Conservation (phyloP, 2,888 invertebrate species). For the Chloroclystis v-ata region DNA sequence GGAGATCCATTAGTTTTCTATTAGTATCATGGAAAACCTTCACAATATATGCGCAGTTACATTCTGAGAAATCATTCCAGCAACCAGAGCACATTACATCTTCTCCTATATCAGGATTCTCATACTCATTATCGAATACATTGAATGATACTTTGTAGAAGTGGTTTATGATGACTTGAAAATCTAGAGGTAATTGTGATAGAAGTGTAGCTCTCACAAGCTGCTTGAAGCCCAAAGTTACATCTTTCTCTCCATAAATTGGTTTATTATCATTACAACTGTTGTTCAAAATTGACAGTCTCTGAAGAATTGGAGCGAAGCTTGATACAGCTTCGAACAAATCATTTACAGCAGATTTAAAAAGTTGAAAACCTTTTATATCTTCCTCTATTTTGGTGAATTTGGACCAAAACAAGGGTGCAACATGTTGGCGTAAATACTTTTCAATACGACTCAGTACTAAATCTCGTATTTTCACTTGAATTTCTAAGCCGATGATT, state of each 20-base stretch:
- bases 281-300: constrained; percentile 74
- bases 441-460: constrained; percentile 74
- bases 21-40: constrained; percentile 88
- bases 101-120: constrained; percentile 76
- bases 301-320: constrained; percentile 75
- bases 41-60: constrained; percentile 81
- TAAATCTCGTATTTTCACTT: constrained; percentile 63
- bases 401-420: constrained; percentile 82
- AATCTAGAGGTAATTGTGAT: constrained; percentile 84
- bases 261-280: constrained; percentile 62
- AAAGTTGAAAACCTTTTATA: constrained; percentile 80
- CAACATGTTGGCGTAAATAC: constrained; percentile 78
- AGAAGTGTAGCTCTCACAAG: constrained; percentile 81
- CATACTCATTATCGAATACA: constrained; percentile 79
- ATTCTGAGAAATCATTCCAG: constrained; percentile 77
- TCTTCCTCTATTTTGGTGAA: constrained; percentile 75
- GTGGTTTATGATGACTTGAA: constrained; percentile 82
- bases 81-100: constrained; percentile 85
- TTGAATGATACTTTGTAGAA: constrained; percentile 89
- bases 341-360: constrained; percentile 82
- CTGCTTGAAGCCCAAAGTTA: constrained; percentile 80
- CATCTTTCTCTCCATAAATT: constrained; percentile 75
- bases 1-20: constrained; percentile 85
- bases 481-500: constrained; percentile 56
- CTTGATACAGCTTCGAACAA: constrained; percentile 77